A percentile compares a stretch with the other conserved stretches of the same genome.
phyloP scores from a whole-genome alignment of 2,113 vertebrate species.

The Siniperca chuatsi region DNA sequence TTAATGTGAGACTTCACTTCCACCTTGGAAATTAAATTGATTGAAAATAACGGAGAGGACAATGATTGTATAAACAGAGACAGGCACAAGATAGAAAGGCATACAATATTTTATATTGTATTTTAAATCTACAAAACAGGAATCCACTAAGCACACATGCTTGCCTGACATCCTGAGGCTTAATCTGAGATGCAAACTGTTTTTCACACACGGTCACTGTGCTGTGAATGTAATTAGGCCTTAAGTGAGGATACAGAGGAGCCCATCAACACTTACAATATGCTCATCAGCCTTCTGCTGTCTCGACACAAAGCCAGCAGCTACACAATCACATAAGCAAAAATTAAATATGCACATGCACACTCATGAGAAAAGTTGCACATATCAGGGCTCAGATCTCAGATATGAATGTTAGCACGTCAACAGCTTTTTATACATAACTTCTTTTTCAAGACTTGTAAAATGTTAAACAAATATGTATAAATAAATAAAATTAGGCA shows the following conservation, averaged over 20 bases:
- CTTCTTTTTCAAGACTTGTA: neutral
- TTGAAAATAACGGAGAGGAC: neutral
- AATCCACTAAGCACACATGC: neutral
- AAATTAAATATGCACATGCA: conserved; percentile 29
- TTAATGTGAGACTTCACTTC: neutral
- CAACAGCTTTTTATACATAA: neutral
- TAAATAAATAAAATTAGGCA: neutral
- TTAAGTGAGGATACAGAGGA: conserved; percentile 35
- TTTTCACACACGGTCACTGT: neutral
- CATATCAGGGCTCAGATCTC: conserved; percentile 19
- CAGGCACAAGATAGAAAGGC: neutral
- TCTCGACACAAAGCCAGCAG: conserved; percentile 34
- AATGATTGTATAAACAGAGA: neutral
- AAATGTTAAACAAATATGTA: neutral
- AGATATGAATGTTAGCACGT: neutral
- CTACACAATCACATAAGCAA: conserved; percentile 15
- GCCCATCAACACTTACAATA: conserved; percentile 49
- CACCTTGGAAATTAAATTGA: neutral
- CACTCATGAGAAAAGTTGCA: neutral
- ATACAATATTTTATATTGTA: neutral
- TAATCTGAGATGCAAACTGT: conserved; percentile 9
- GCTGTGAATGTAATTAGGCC: conserved; percentile 24
- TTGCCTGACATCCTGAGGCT: neutral
- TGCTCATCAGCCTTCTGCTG: conserved; percentile 60
- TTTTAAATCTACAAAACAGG: neutral